These are phyloP conservation scores for Cavia aperea DNA, from an alignment of 2,113 vertebrate species.

Conservation along the genomic window DNA sequence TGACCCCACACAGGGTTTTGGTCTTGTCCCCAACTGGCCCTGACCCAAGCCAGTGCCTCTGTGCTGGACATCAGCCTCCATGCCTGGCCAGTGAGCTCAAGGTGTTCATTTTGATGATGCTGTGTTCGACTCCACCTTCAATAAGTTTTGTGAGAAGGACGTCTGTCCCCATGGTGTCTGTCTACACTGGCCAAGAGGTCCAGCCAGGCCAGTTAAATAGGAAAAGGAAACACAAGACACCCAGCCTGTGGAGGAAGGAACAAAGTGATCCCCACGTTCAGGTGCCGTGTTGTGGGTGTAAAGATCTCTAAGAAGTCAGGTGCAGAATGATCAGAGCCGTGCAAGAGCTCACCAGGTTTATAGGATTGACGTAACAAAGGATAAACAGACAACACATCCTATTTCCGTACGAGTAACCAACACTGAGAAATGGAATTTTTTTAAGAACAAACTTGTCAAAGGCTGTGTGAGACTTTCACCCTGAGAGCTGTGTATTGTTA, in stretches of 20 bases:
- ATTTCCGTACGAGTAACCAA: neutral
- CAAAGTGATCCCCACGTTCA: neutral
- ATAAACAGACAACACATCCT: too few species aligned
- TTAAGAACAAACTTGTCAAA: neutral
- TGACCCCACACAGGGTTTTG: accelerated
- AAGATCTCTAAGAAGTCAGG: neutral
- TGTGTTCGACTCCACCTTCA: neutral
- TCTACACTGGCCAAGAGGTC: neutral
- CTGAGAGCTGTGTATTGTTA: neutral
- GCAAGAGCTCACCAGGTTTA: neutral
- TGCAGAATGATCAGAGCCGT: neutral
- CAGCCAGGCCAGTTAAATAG: neutral
- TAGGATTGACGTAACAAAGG: neutral
- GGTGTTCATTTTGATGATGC: neutral
- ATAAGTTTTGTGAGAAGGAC: neutral
- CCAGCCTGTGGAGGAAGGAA: neutral
- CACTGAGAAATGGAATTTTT: neutral
- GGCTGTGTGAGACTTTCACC: neutral
- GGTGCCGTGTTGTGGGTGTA: too few species aligned
- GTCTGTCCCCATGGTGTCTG: neutral
- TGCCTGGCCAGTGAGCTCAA: neutral
- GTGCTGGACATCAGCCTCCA: neutral
- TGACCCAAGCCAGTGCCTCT: accelerated
- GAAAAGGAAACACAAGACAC: neutral
- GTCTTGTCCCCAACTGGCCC: neutral